These are phyloP conservation scores for Hippocampus guttulatus DNA, from an alignment of 2,113 vertebrate species.

Conservation along the genomic window DNA sequence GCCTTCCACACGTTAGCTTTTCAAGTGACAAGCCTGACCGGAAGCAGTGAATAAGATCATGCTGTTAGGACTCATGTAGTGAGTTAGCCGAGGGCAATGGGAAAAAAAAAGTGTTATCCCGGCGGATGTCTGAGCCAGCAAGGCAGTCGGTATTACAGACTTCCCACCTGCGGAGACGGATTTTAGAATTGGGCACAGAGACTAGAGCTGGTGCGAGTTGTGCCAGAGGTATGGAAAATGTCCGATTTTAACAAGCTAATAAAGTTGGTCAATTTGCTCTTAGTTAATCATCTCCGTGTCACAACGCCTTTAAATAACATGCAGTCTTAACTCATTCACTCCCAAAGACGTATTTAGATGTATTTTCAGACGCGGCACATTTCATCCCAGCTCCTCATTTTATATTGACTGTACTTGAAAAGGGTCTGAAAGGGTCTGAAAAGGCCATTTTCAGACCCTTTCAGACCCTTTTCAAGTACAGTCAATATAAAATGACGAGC, in stretches of 20 bases:
- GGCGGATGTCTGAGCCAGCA: conserved; percentile 1
- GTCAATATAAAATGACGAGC: no score
- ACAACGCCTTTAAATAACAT: neutral
- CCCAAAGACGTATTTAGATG: no score
- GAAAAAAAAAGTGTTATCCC: conserved; percentile 6
- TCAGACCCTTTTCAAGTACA: no score
- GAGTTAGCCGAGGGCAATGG: neutral
- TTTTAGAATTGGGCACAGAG: conserved; percentile 9
- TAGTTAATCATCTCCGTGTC: neutral
- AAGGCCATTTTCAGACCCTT: no score
- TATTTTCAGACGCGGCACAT: no score
- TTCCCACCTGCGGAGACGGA: conserved; percentile 14
- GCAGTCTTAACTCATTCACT: neutral
- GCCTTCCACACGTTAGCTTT: conserved; percentile 23
- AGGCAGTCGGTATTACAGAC: conserved; percentile 19
- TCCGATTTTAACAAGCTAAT: neutral
- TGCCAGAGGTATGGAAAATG: neutral
- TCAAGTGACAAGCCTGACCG: conserved; percentile 32
- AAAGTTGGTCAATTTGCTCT: neutral
- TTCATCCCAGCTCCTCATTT: no score
- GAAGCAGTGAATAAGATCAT: conserved; percentile 27
- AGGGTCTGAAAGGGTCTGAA: no score
- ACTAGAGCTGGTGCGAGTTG: neutral
- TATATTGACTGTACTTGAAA: no score
- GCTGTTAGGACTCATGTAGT: conserved; percentile 20